Conservation (phyloP, 2,888 invertebrate species). For the Melinaea menophilus region DNA sequence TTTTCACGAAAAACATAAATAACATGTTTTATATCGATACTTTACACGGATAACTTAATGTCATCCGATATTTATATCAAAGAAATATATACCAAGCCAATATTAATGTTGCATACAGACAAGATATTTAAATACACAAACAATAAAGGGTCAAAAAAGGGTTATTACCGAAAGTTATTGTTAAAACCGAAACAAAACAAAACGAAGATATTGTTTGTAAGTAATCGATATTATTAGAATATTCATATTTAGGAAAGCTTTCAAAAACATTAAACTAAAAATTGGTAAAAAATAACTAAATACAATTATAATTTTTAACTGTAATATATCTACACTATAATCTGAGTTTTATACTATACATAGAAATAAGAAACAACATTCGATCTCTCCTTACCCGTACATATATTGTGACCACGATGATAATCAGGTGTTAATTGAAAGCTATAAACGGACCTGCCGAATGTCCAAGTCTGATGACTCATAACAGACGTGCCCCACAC, state of each 20-base stretch:
- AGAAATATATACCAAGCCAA: conserved; percentile 19
- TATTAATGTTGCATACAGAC: not conserved
- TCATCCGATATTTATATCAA: conserved; percentile 28
- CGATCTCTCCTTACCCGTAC: too few relatives aligned
- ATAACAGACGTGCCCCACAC: conserved; percentile 42
- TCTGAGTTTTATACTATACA: too few relatives aligned
- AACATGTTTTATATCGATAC: conserved; percentile 25
- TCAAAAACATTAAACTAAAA: too few relatives aligned
- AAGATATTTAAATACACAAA: not conserved
- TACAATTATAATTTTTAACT: too few relatives aligned
- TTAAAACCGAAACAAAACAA: too few relatives aligned
- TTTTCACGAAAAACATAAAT: conserved; percentile 34
- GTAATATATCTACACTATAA: too few relatives aligned
- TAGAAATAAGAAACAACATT: too few relatives aligned
- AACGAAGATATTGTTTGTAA: too few relatives aligned
- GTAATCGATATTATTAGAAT: too few relatives aligned
- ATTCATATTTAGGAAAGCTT: too few relatives aligned
- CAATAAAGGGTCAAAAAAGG: not conserved
- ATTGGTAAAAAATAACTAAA: too few relatives aligned
- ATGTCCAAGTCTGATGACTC: conserved; percentile 46
- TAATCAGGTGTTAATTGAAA: conserved; percentile 54
- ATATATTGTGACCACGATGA: not conserved
- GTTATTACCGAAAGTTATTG: too few relatives aligned
- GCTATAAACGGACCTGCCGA: conserved; percentile 41
- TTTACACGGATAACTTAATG: conserved; percentile 27